phyloP scores from a whole-genome alignment of 1,140 invertebrate species.

The Drosophila sturtevanti region DNA sequence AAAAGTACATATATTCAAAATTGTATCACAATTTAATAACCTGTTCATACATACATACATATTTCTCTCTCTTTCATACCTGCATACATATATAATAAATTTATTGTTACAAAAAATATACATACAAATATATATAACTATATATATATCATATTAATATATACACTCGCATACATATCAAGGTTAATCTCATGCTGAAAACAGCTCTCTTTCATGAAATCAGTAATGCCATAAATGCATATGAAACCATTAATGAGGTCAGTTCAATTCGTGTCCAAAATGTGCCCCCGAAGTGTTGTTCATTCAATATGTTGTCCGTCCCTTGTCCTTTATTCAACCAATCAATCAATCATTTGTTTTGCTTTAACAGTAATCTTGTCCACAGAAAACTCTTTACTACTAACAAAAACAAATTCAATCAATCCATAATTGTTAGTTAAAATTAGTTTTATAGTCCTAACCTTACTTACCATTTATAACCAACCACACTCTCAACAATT shows the following conservation, averaged over 20 bases:
- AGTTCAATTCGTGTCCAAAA: conserved; percentile 66
- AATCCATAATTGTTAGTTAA: conserved; percentile 23
- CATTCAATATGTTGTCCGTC: not conserved
- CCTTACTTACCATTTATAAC: no score
- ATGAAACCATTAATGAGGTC: conserved; percentile 73
- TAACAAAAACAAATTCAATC: no score
- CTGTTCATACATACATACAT: not conserved
- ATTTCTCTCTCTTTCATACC: not conserved
- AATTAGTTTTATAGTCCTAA: conserved; percentile 9
- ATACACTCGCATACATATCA: conserved; percentile 28
- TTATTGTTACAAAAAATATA: not conserved
- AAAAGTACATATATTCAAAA: no score
- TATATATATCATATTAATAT: conserved; percentile 30
- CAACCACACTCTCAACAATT: not conserved
- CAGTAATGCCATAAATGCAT: conserved; percentile 77
- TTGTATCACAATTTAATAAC: conserved; percentile 1
- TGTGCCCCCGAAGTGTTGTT: conserved; percentile 10
- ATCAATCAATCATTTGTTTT: not conserved
- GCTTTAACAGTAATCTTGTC: not conserved
- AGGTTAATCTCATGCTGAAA: conserved; percentile 79
- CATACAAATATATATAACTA: conserved; percentile 20
- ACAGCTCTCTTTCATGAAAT: conserved; percentile 78
- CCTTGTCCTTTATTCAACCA: not conserved
- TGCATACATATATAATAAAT: not conserved
- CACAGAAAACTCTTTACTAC: no score